Conservation (phyloP, 2,797 vertebrate species). For the Neomorphus geoffroyi region DNA sequence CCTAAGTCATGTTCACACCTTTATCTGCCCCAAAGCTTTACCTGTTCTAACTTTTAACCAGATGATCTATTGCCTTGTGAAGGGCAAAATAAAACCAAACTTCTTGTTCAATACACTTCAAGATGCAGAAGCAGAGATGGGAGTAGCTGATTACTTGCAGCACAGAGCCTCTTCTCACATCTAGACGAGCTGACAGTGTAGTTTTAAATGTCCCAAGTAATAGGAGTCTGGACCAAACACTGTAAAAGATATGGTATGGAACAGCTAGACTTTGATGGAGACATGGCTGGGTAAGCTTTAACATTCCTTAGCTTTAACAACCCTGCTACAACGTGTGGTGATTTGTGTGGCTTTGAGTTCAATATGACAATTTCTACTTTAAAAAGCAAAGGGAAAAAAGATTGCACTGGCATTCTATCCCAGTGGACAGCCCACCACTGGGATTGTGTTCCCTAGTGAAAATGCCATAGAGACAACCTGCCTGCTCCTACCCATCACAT, state of each 20-base stretch:
- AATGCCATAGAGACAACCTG: constrained; percentile 22
- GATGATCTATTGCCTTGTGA: not conserved
- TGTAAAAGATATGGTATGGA: not conserved
- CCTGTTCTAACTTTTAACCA: not conserved
- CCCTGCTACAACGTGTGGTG: not conserved
- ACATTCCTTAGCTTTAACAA: constrained; percentile 15
- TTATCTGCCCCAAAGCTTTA: not conserved
- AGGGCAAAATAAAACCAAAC: not conserved
- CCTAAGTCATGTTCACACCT: not conserved
- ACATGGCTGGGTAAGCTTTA: not conserved
- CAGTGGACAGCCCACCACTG: accelerated
- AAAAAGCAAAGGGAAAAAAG: not conserved
- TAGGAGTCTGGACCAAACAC: not conserved
- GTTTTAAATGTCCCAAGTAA: not conserved
- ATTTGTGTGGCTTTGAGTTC: not conserved
- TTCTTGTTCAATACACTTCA: not conserved
- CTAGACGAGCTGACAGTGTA: not conserved
- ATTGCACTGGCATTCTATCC: not conserved
- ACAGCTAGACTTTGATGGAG: constrained; percentile 9
- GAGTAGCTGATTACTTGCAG: not conserved
- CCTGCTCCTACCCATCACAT: constrained; percentile 26
- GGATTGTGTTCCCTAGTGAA: not conserved
- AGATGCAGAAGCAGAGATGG: not conserved
- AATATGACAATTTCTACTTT: not conserved
- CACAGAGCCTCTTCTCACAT: not conserved